phyloP scores from a whole-genome alignment of 2,113 vertebrate genomes.

The Tyto alba region DNA sequence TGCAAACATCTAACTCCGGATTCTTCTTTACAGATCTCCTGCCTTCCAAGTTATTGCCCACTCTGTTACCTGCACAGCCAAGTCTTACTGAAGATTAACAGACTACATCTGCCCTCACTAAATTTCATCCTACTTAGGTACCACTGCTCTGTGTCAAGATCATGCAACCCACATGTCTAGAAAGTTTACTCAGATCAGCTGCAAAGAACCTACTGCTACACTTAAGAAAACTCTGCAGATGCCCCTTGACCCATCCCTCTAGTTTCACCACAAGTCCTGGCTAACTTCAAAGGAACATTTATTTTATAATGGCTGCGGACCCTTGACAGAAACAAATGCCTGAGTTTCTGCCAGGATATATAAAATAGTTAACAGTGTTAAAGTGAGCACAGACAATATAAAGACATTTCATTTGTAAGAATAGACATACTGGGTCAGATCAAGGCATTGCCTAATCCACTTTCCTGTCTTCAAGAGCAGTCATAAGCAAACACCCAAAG shows the following conservation, averaged over 20 bases:
- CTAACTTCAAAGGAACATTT: not conserved
- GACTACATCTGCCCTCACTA: not conserved
- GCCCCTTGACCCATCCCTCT: not conserved
- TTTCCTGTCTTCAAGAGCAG: not conserved
- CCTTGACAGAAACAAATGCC: not conserved
- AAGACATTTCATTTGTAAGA: not conserved
- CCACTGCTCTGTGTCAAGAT: not conserved
- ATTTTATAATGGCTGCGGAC: not conserved
- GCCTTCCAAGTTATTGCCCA: not conserved
- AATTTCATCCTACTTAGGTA: not conserved
- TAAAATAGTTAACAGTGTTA: not conserved
- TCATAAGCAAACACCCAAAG: not conserved
- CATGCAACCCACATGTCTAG: not conserved
- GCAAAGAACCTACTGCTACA: not conserved
- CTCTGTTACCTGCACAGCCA: not conserved
- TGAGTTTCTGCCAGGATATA: not conserved
- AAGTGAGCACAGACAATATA: not conserved
- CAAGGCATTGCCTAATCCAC: not conserved
- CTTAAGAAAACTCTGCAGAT: not conserved
- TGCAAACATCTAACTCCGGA: not conserved
- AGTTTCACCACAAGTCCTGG: accelerated
- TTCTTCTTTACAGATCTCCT: not conserved
- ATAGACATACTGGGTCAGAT: not conserved
- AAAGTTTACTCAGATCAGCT: not conserved
- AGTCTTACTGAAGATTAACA: not conserved